phyloP scores from a whole-genome alignment of 53 echinoderm and acorn worm species.

The Mesocentrotus franciscanus region DNA sequence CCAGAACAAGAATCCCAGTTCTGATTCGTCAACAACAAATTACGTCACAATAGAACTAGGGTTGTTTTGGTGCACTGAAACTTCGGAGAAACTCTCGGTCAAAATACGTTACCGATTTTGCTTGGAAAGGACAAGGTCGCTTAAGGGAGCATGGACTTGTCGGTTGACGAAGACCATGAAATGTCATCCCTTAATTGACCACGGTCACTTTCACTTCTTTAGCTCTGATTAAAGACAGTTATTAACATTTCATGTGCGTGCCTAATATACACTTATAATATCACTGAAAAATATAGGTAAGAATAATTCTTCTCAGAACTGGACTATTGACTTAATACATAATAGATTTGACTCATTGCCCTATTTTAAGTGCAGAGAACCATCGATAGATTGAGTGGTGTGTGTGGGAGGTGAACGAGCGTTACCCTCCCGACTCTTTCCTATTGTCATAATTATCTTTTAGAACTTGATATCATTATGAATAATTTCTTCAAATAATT shows the following conservation, averaged over 20 bases:
- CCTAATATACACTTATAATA: too few relatives aligned
- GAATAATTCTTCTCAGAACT: neutral
- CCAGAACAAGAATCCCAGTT: neutral
- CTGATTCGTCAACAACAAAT: neutral
- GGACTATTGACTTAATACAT: too few relatives aligned
- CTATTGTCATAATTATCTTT: too few relatives aligned
- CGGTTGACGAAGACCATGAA: neutral
- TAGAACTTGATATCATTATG: too few relatives aligned
- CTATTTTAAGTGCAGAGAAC: too few relatives aligned
- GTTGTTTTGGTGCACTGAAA: slow-evolving; percentile 1
- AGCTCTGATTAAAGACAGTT: neutral
- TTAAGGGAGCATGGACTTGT: neutral
- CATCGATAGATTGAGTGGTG: too few relatives aligned
- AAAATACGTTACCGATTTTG: neutral
- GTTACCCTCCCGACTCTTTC: too few relatives aligned
- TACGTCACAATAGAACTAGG: neutral
- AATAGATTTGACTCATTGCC: too few relatives aligned
- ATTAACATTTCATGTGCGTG: too few relatives aligned
- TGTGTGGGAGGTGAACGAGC: too few relatives aligned
- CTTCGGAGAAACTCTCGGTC: neutral
- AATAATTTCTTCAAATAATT: too few relatives aligned
- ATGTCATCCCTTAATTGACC: neutral
- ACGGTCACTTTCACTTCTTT: neutral
- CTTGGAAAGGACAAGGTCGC: neutral
- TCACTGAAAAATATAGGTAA: too few relatives aligned